Conservation (phyloP, 2,113 vertebrate species). For the Sterna hirundo region DNA sequence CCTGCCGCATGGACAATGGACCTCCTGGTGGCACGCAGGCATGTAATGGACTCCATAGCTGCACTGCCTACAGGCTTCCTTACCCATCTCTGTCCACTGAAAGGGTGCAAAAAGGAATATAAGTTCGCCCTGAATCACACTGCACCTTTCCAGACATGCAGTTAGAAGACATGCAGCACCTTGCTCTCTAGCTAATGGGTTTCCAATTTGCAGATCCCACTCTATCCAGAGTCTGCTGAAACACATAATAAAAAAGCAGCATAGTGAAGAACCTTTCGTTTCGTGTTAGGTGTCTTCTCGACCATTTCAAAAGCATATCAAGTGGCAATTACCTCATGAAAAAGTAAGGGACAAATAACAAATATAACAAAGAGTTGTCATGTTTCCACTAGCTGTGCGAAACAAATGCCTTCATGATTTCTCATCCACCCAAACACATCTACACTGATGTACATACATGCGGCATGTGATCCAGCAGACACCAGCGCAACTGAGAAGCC, state of each 20-base stretch:
- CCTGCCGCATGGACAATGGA: not conserved
- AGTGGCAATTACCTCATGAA: not conserved
- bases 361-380: not conserved
- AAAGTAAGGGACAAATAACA: not conserved
- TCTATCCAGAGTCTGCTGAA: not conserved
- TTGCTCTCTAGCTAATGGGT: not conserved
- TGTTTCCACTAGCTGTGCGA: not conserved
- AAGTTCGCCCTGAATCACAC: not conserved
- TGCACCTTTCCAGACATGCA: not conserved
- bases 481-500: not conserved
- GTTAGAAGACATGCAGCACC: not conserved
- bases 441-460: not conserved
- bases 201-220: not conserved
- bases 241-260: not conserved
- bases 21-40: fast-evolving
- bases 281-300: not conserved
- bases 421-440: not conserved
- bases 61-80: not conserved
- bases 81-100: not conserved
- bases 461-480: fast-evolving
- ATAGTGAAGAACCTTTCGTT: fast-evolving
- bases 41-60: not conserved
- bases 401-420: not conserved
- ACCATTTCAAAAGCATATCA: not conserved
- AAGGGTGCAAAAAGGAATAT: not conserved